Evolutionary conservation across 1,140 invertebrate species (phyloP).

Genomic region (Palaemon carinicauda): DNA sequence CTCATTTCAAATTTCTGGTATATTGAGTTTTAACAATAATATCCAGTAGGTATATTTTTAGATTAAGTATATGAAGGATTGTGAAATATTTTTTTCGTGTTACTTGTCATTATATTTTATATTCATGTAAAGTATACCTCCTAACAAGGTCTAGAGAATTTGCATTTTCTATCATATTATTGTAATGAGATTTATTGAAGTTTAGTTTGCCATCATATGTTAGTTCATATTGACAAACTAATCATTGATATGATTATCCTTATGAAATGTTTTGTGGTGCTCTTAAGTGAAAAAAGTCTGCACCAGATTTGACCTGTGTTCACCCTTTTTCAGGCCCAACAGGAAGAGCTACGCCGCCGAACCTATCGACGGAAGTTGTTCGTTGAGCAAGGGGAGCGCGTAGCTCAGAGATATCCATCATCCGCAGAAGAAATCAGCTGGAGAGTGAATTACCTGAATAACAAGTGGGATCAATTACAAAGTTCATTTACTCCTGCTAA

Average conservation of each 20-base stretch:
- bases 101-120: neutral
- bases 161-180: too few relatives aligned
- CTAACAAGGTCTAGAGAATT: too few relatives aligned
- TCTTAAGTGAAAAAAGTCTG: too few relatives aligned
- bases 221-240: too few relatives aligned
- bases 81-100: neutral
- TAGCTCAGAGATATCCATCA: constrained; percentile 76
- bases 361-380: constrained; percentile 77
- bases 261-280: too few relatives aligned
- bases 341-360: constrained; percentile 76
- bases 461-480: constrained; percentile 79
- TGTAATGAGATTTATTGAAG: too few relatives aligned
- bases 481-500: constrained; percentile 66
- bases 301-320: neutral
- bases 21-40: too few relatives aligned
- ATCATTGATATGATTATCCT: too few relatives aligned
- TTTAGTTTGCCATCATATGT: too few relatives aligned
- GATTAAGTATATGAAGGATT: neutral
- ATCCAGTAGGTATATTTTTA: neutral
- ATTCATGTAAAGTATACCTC: neutral
- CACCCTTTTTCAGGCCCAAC: constrained; percentile 72
- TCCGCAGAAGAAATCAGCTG: constrained; percentile 80
- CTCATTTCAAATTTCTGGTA: too few relatives aligned
- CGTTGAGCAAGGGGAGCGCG: constrained; percentile 79
- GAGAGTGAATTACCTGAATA: constrained; percentile 76